Evolutionary conservation across 2,113 vertebrate genomes (phyloP), one percentile per base, ranked within the genome.

Genomic region (Jacana jacana): DNA sequence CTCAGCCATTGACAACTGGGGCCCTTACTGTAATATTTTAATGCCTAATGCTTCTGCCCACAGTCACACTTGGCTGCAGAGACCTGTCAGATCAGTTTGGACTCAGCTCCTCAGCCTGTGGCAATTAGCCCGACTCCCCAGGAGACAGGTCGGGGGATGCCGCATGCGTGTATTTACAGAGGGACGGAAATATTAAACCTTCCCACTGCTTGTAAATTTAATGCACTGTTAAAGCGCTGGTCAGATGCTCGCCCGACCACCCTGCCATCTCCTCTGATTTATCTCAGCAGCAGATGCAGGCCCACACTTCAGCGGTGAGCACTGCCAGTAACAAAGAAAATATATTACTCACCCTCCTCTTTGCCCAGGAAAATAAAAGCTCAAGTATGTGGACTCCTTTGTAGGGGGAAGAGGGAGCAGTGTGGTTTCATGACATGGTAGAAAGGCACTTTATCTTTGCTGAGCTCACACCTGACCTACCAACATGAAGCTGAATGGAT

Each of bases 141-240:
- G 57, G 65, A 81, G 88, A 89, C 83, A 96, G 90, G 88, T 95
- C 57, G 77, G n/a, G 51, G 65, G 24, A 88, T 72, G 65, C 80
- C 7, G 2, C 57, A 23, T 55, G 33, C 68, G 30, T 35, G 46
- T 91, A 52, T 92, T 96, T 96, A 89, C 65, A 85, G 83, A 80
- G 44, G 57, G 44, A 64, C 0, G 2, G 85, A 96, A 91, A 96
- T 75, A 75, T 78, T 93, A 95, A 88, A 90, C 76, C 86, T 84
- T 79, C 39, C 9, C 18, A 13, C 31, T 40, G 69, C 65, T 81
- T 96, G 49, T 93, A 94, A 93, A 92, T 96, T 86, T 92, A 95
- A 94, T 75, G 19, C 13, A 28, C 55, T 82, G 39, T 83, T 91
- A 91, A 88, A 91, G 35, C 73, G 78, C 44, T 70, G 52, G 57